Evolutionary conservation across 2,113 vertebrate species (phyloP), one percentile per base, ranked within the genome.

Genomic region (Ellobius talpinus): DNA sequence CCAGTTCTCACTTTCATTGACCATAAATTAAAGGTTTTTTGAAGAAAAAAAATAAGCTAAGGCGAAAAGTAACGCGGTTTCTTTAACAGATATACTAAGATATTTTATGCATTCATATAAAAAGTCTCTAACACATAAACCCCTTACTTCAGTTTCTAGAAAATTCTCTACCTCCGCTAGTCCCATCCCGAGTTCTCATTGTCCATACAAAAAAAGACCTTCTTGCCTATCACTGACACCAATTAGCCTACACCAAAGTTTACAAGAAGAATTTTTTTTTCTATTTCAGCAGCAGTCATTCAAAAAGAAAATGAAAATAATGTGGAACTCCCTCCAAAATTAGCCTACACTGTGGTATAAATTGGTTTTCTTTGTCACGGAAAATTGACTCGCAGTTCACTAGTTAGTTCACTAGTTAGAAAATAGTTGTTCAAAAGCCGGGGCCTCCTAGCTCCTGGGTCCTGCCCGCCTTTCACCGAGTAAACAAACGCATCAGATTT

Each of bases 401-500:
- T 98, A 98, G 98, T 98, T 98, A 97, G 98, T 98, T 99, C 98
- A 98, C 98, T 98, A 98, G 98, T 98, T 98, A 97, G 98, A 99
- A 99, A 99, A 98, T 98, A 99, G 98, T 98, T 98, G 98, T 98
- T 99, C 98, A 99, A 99, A 99, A 98, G 98, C 98, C 97, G 93
- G 97, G 98, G 98, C 98, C 98, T 98, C 95, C 84, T 97, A 98
- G 98, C 99, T 98, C 98, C 98, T 98, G 98, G 98, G 97, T 98
- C 98, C 98, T 97, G 98, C 98, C 98, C 96, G 99, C 99, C 99
- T 99, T 99, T 99, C 99, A 99, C 99, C 99, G 55, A 98, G 99
- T 99, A 99, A 99, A 99, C 99, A 99, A 99, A 99, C 99, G 99
- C 99, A 99, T 99, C 98, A 99, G 99, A 99, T 99, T 99, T 99